Base-by-base conservation (phyloP, 64 coral and sea anemone genomes). In the Orbicella faveolata region DNA sequence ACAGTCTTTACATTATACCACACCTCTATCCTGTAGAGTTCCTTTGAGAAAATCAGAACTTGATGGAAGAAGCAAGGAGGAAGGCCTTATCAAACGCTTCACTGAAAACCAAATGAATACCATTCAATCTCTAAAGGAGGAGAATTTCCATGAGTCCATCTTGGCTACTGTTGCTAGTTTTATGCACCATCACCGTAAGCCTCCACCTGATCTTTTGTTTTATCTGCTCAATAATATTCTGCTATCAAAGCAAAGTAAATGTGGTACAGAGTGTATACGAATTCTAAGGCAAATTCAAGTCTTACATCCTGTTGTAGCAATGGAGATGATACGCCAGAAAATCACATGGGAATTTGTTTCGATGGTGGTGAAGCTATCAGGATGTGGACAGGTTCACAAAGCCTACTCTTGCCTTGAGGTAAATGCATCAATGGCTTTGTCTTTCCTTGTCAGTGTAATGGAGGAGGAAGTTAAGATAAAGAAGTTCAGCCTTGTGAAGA, bases 41-140 rank as follows among this genome's bases (percentile, higher is more conserved):
- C 65, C 36, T 19, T 26, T 73, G 64, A 21, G 14, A 85, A 73
- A 52, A 51, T 67, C 36, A 44, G 63, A 72, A 52, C 63, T 70
- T 9, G 20, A 0, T 65, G 16, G 12, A 59, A 59, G 15, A 25
- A 25, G 67, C 67, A 70, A 70, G 25, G 67, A 70, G 34, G 75
- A 51, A 5, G 8, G 21, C 12, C 7, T 41, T 0, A 52, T 5
- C 11, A 85, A 85, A 85, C 11, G 2, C 39, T 94, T 94, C 13
- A 89, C 87, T 33, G 87, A 94, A 30, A 74, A 30, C 23, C 87
- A 94, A 12, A 72, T 94, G 73, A 89, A 89, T 75, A 89, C 92
- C 36, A 17, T 94, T 2, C 59, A 85, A 20, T 87, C 79, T 12
- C 51, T 94, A 23, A 63, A 89, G 25, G 92, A 94, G 54, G 87